Evolutionary conservation across 2,888 invertebrate genomes (phyloP).

Genomic region (Serripes groenlandicus): DNA sequence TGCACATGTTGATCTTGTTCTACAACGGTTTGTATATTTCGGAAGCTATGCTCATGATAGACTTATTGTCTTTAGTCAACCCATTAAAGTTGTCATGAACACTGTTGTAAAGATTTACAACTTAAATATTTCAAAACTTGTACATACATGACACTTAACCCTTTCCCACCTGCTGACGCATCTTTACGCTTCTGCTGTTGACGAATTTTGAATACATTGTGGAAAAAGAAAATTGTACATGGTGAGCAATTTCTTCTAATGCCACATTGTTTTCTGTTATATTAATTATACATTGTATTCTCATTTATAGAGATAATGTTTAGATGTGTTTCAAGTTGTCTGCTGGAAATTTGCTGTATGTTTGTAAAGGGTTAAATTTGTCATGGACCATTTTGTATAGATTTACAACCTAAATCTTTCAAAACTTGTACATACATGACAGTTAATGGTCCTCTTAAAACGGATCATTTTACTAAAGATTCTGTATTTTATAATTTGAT

Average conservation of each 20-base stretch:
- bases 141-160: not conserved
- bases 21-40: no score
- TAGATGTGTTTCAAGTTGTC: not conserved
- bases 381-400: not conserved
- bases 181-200: not conserved
- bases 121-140: not conserved
- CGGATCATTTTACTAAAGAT: not conserved
- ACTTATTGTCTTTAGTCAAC: not conserved
- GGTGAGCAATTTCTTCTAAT: not conserved
- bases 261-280: not conserved
- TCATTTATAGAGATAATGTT: not conserved
- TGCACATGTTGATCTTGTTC: no score
- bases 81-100: conserved; percentile 15
- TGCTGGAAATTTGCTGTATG: not conserved
- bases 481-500: not conserved
- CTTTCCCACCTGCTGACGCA: not conserved
- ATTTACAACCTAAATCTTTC: conserved; percentile 15
- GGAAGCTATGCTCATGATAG: no score
- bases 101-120: not conserved
- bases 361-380: not conserved
- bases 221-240: not conserved
- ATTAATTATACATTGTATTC: no score
- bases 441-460: not conserved
- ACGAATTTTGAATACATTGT: not conserved
- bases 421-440: conserved; percentile 11